These are phyloP conservation scores for Agrochola litura DNA, from an alignment of 2,888 invertebrate species.

Conservation along the genomic window DNA sequence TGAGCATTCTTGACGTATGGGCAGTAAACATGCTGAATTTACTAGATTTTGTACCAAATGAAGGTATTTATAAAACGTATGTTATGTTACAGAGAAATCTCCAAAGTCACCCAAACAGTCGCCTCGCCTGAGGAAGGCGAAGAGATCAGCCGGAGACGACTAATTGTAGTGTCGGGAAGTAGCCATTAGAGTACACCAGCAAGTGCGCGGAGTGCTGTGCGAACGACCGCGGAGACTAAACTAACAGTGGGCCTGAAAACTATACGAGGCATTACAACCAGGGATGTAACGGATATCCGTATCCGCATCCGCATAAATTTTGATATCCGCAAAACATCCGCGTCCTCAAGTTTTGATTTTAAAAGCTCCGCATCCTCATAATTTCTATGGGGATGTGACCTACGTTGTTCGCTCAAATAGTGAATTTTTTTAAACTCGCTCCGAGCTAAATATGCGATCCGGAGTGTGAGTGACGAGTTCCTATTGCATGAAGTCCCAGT, in stretches of 20 bases:
- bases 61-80: conserved; percentile 16
- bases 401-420: no score
- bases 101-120: conserved; percentile 92
- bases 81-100: conserved; percentile 92
- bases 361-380: no score
- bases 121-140: conserved; percentile 94
- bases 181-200: conserved; percentile 61
- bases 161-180: conserved; percentile 75
- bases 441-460: no score
- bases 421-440: no score
- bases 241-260: conserved; percentile 75
- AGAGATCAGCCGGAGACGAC: conserved; percentile 93
- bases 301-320: no score
- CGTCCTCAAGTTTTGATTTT: no score
- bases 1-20: background rate
- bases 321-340: no score
- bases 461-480: no score
- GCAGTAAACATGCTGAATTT: background rate
- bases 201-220: conserved; percentile 65
- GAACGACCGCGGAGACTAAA: conserved; percentile 72
- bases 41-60: background rate
- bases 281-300: no score
- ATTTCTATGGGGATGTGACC: no score
- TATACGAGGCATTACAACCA: conserved; percentile 40
- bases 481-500: no score